A percentile compares a stretch with the other conserved stretches of the same genome.
These are phyloP conservation scores for Lytechinus variegatus DNA, from an alignment of 35 echinoderm and acorn worm genomes.

Conservation along the genomic window DNA sequence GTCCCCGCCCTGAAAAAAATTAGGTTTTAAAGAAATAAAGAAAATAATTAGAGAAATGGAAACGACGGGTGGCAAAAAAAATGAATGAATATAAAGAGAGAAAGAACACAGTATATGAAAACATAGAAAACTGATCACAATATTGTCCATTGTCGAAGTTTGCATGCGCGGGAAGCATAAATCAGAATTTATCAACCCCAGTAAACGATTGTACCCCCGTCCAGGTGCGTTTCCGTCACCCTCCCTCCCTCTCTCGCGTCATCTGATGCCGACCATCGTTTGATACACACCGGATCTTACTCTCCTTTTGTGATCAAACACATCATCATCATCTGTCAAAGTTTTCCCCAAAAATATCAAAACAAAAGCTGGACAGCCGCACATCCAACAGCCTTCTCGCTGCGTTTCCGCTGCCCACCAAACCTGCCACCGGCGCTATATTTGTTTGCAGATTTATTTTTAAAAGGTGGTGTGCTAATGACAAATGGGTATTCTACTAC, in stretches of 20 bases:
- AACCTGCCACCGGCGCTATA: background rate
- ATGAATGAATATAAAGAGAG: background rate
- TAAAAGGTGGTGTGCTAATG: background rate
- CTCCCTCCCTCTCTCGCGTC: background rate
- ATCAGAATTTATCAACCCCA: background rate
- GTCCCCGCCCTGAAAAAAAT: too few species aligned
- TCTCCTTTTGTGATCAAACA: background rate
- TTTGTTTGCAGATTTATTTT: background rate
- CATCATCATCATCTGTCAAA: background rate
- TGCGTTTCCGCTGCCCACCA: background rate
- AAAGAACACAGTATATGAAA: background rate
- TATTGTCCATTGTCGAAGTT: background rate
- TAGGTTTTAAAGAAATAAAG: too few species aligned
- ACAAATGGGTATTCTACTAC: background rate
- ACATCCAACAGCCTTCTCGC: background rate
- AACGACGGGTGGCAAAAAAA: background rate
- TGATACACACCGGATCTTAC: background rate
- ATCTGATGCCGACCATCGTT: background rate
- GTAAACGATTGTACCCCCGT: background rate
- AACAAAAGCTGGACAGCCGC: background rate
- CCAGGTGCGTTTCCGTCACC: background rate
- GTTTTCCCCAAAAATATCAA: background rate
- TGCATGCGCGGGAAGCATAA: background rate
- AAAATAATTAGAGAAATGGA: background rate
- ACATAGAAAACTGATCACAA: background rate